phyloP scores from a whole-genome alignment of 2,113 vertebrate species.

The Xerus inauris region DNA sequence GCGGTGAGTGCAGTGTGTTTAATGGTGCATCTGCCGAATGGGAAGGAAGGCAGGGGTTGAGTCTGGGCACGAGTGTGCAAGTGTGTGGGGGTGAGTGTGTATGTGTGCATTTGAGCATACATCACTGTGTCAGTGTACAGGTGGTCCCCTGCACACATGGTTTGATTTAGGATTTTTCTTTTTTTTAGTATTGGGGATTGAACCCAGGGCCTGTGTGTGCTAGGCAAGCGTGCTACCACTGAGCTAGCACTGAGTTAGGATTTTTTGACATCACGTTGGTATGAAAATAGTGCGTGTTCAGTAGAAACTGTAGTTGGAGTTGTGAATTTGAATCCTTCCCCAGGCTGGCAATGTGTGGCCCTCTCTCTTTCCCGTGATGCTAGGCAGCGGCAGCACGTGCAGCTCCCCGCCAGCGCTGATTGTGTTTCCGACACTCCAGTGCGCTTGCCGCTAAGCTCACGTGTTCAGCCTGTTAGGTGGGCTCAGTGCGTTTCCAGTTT shows the following conservation, averaged over 20 bases:
- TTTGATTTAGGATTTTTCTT: background rate
- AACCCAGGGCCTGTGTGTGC: background rate
- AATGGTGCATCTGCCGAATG: too few species aligned
- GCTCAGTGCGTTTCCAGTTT: too few species aligned
- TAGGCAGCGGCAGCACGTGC: too few species aligned
- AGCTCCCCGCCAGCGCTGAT: too few species aligned
- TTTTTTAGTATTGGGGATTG: background rate
- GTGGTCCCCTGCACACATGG: background rate
- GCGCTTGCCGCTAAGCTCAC: too few species aligned
- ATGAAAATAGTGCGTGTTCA: background rate
- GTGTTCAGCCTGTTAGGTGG: too few species aligned
- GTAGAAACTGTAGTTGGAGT: background rate
- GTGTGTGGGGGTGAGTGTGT: background rate
- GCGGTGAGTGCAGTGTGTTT: too few species aligned
- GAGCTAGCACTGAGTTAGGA: background rate
- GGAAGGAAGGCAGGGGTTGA: too few species aligned
- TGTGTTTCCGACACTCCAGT: too few species aligned
- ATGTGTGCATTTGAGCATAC: background rate
- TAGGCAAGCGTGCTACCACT: background rate
- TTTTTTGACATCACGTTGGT: background rate
- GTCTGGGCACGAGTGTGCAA: too few species aligned
- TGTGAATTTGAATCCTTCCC: background rate
- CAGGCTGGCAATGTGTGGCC: background rate
- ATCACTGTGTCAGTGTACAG: background rate
- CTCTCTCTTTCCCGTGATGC: background rate